phyloP scores from a whole-genome alignment of 2,113 vertebrate species.

The Charina bottae region DNA sequence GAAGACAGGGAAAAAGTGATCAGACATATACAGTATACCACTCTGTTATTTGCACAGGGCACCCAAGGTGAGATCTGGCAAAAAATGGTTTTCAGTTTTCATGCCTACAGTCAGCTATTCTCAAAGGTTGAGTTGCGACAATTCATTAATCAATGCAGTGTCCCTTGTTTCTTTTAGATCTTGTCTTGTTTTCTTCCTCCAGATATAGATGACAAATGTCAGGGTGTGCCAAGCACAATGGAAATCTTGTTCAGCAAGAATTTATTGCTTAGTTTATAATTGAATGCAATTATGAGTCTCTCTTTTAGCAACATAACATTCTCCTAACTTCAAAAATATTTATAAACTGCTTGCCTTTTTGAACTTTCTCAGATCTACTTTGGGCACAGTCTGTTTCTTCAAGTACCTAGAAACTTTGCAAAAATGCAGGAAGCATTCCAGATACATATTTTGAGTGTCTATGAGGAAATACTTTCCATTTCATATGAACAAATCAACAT shows the following conservation, averaged over 20 bases:
- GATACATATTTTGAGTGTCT: conserved; percentile 1
- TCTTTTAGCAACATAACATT: neutral
- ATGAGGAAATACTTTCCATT: conserved; percentile 17
- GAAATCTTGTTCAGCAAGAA: conserved; percentile 35
- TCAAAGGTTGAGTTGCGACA: neutral
- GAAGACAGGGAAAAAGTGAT: neutral
- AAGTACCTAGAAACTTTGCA: conserved; percentile 14
- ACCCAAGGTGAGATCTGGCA: neutral
- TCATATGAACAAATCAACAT: conserved; percentile 37
- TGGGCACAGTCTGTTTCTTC: conserved; percentile 8
- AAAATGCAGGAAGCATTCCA: conserved; percentile 28
- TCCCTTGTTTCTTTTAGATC: conserved; percentile 6
- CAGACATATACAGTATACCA: neutral
- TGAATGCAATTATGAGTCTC: neutral
- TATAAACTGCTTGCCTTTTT: conserved; percentile 10
- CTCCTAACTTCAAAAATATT: conserved; percentile 17
- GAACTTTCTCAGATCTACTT: neutral
- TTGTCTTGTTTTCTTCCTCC: neutral
- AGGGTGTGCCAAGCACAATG: conserved; percentile 39
- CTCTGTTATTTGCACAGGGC: neutral
- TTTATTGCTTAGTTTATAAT: conserved; percentile 24
- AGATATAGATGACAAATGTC: conserved; percentile 1
- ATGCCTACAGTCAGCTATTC: neutral
- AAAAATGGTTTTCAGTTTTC: neutral
- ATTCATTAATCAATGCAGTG: neutral